Base-by-base conservation (phyloP, 2,113 vertebrate genomes). In the Nanorana parkeri region DNA sequence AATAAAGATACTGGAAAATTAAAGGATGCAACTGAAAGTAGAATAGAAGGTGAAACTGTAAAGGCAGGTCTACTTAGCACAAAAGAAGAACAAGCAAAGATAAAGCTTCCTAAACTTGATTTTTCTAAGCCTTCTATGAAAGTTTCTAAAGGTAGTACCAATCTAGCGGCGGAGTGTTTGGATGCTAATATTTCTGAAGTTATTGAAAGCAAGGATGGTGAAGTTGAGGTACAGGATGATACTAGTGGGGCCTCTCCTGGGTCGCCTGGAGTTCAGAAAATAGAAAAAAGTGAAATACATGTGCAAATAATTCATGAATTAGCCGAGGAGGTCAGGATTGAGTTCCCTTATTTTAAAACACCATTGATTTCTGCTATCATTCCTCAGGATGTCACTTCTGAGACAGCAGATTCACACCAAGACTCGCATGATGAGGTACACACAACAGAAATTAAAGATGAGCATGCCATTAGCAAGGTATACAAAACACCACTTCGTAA, bases 71-170 rank as follows among this genome's bases (percentile, higher is more conserved):
- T 71, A 20, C 55, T 41, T 66, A 24, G 87, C 83, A 61, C 78
- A n/a, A 86, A 86, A 32, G 83, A 5, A 60, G 3, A 19, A 3
- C 0, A 0, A 0, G 1, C 41, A 66, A 82, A 76, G 52, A 68
- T 41, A 26, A 41, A 80, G 2, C 16, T 85, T 5, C 26, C 78
- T 26, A 52, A 10, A 82, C 66, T 17, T 69, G 85, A 87, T 67
- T 15, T 0, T 85, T 77, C 77, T 10, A 0, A 1, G 20, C 58
- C 19, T 71, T 71, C 78, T 11, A 32, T 77, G 36, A 89, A 89
- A 85, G 85, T 58, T 4, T 86, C 87, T 36, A 54, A 55, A 28
- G 55, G 65, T 20, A 87, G 87, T 8, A 54, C 69, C 66, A 86
- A 85, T 7, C 73, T 87, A 24, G 79, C 2, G 4, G 68, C 78